phyloP scores from a whole-genome alignment of 2,888 invertebrate genomes.

The Apodemia hepburni region DNA sequence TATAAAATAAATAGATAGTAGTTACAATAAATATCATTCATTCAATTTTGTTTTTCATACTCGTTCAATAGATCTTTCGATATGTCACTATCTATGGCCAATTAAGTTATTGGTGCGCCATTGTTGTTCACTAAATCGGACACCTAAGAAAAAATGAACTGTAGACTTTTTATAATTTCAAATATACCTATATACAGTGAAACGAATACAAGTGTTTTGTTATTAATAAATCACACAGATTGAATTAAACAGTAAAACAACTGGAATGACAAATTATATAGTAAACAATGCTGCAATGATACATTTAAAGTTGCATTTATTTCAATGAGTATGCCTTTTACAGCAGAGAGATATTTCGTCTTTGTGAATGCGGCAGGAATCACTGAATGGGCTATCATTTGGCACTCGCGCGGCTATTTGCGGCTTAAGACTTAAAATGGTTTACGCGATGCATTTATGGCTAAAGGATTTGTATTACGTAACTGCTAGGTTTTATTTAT shows the following conservation, averaged over 20 bases:
- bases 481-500: not conserved
- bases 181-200: no score
- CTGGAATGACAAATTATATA: constrained; percentile 2
- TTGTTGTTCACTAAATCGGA: no score
- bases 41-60: no score
- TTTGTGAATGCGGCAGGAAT: constrained; percentile 28
- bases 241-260: not conserved
- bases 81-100: no score
- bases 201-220: no score
- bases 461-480: constrained; percentile 6
- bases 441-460: constrained; percentile 22
- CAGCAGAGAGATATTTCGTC: constrained; percentile 14
- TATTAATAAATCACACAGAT: no score
- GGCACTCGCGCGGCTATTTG: constrained; percentile 29
- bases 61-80: no score
- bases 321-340: constrained; percentile 15
- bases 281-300: constrained; percentile 1
- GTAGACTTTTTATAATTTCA: no score
- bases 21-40: no score
- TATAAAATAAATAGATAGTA: no score
- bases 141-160: no score
- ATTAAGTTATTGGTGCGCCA: no score
- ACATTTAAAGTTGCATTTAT: constrained; percentile 14
- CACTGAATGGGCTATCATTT: constrained; percentile 34
- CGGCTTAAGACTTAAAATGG: constrained; percentile 24